Evolutionary conservation across 2,797 vertebrate genomes (phyloP).

Genomic region (Phrynocephalus forsythii): DNA sequence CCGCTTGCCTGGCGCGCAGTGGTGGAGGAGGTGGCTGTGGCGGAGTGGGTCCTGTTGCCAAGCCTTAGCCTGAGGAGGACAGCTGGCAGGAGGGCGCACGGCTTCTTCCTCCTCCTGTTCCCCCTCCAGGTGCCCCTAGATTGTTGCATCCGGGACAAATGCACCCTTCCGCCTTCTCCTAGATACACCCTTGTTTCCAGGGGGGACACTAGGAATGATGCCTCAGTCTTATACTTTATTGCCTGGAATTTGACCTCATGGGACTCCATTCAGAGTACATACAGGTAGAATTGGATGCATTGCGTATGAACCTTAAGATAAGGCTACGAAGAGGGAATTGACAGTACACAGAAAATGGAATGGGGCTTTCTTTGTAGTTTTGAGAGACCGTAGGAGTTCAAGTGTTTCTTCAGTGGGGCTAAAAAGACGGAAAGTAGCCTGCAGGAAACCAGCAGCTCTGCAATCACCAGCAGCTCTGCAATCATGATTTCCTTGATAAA

Average conservation of each 20-base stretch:
- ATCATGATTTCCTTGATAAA: background rate
- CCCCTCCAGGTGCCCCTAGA: too few relatives aligned
- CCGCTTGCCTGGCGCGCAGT: too few relatives aligned
- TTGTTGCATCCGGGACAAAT: too few relatives aligned
- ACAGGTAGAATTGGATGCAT: background rate
- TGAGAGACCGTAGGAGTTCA: background rate
- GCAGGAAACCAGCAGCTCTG: background rate
- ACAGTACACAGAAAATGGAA: too few relatives aligned
- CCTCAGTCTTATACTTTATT: background rate
- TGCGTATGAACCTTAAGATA: background rate
- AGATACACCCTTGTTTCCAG: too few relatives aligned
- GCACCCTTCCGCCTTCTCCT: too few relatives aligned
- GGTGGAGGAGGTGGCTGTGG: too few relatives aligned
- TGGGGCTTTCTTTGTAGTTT: too few relatives aligned
- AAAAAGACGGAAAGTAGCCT: background rate
- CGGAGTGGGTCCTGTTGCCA: too few relatives aligned
- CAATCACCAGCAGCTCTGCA: background rate
- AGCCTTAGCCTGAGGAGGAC: too few relatives aligned
- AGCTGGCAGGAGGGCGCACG: too few relatives aligned
- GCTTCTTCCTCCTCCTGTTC: too few relatives aligned
- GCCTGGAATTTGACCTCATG: background rate
- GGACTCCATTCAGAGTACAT: background rate
- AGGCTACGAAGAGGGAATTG: background rate
- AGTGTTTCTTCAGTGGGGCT: background rate
- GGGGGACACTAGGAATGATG: background rate